Conservation (phyloP, 1,140 invertebrate species). For the Helicoverpa armigera region DNA sequence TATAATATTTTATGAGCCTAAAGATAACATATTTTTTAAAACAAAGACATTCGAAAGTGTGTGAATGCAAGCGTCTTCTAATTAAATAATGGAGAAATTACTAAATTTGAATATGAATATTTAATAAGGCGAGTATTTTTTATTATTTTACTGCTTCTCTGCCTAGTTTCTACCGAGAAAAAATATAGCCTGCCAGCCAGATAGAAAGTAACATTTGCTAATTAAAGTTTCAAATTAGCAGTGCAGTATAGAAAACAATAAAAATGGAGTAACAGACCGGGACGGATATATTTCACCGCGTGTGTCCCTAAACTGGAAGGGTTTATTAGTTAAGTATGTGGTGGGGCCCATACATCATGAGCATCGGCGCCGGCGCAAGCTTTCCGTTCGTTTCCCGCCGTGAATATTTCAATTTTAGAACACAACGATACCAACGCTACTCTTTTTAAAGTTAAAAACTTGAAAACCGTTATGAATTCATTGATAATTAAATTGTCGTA, state of each 20-base stretch:
- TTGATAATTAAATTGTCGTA: slow-evolving; percentile 40
- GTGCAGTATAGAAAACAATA: slow-evolving; percentile 9
- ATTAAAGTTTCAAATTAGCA: slow-evolving; percentile 23
- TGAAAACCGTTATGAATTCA: slow-evolving; percentile 27
- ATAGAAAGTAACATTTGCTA: not conserved
- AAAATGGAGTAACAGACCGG: slow-evolving; percentile 58
- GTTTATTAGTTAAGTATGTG: slow-evolving; percentile 79
- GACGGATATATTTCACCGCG: slow-evolving; percentile 71
- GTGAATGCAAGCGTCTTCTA: slow-evolving; percentile 35
- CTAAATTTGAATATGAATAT: slow-evolving; percentile 29
- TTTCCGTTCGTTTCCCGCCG: slow-evolving; percentile 72
- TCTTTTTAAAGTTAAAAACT: slow-evolving; percentile 38
- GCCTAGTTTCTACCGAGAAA: not conserved
- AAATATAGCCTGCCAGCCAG: not conserved
- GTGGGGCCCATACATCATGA: slow-evolving; percentile 79
- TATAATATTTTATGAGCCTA: slow-evolving; percentile 37
- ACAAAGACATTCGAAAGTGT: slow-evolving; percentile 43
- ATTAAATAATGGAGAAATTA: slow-evolving; percentile 23
- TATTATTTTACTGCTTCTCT: slow-evolving; percentile 4
- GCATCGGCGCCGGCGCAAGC: slow-evolving; percentile 77
- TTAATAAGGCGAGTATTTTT: slow-evolving; percentile 2
- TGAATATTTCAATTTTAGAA: slow-evolving; percentile 72
- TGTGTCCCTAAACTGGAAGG: slow-evolving; percentile 68
- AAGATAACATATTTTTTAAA: slow-evolving; percentile 33
- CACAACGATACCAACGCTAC: slow-evolving; percentile 39